Conservation (phyloP, 2,888 invertebrate species). For the Pristionchus exspectatus region DNA sequence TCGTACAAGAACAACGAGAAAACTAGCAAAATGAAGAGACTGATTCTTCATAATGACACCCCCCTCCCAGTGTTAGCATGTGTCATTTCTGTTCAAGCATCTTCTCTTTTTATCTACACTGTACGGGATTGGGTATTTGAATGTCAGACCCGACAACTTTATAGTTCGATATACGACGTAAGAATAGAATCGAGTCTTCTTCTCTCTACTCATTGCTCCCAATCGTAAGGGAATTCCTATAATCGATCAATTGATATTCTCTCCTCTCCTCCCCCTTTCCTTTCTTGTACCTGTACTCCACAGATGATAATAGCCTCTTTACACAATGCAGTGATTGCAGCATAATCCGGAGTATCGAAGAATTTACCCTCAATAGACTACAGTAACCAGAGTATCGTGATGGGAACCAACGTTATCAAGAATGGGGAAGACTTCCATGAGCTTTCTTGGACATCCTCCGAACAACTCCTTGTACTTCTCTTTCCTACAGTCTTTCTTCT, state of each 20-base stretch:
- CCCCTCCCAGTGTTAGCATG: no score
- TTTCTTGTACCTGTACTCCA: conserved; percentile 24
- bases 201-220: conserved; percentile 46
- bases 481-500: conserved; percentile 69
- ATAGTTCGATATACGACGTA: conserved; percentile 43
- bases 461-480: conserved; percentile 64
- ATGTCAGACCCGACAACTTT: conserved; percentile 15
- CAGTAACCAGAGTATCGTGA: not conserved
- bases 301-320: conserved; percentile 66
- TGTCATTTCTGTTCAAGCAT: not conserved
- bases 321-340: conserved; percentile 66
- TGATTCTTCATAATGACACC: no score
- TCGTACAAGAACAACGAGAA: no score
- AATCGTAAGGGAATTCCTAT: conserved; percentile 52
- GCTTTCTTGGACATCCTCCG: conserved; percentile 71
- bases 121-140: not conserved
- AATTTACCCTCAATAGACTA: conserved; percentile 64
- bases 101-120: not conserved
- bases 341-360: conserved; percentile 72
- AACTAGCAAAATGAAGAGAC: no score
- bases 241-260: not conserved
- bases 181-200: conserved; percentile 45
- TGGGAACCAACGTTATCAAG: conserved; percentile 59
- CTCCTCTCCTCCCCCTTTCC: not conserved
- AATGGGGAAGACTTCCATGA: conserved; percentile 65